Evolutionary conservation across 2,888 invertebrate genomes (phyloP).

Genomic region (Melikaiella ostensackeni): DNA sequence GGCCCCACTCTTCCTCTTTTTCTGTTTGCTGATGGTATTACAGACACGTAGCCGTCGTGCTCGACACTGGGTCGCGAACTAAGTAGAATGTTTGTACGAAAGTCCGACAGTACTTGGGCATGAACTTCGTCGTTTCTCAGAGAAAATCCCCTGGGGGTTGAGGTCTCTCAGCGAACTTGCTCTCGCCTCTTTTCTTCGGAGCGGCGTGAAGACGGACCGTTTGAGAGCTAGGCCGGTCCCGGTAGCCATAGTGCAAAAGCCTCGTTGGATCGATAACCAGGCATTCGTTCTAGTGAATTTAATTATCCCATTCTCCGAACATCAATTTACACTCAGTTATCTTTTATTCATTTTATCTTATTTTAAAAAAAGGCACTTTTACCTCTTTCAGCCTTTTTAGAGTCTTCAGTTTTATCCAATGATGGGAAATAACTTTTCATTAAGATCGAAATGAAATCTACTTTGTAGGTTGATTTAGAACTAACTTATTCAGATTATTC

Average conservation of each 20-base stretch:
- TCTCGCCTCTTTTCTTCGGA: neutral
- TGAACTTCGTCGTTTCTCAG: constrained; percentile 24
- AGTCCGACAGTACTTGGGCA: constrained; percentile 25
- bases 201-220: constrained; percentile 32
- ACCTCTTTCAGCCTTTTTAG: neutral
- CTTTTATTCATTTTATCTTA: constrained; percentile 27
- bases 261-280: constrained; percentile 35
- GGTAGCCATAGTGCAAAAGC: constrained; percentile 37
- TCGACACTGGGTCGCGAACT: constrained; percentile 32
- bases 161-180: constrained; percentile 21
- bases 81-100: constrained; percentile 35
- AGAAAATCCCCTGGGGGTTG: constrained; percentile 31
- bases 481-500: too few relatives aligned
- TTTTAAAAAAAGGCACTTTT: neutral
- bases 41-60: constrained; percentile 31
- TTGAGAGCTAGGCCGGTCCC: constrained; percentile 18
- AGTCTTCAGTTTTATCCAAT: neutral
- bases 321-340: constrained; percentile 37
- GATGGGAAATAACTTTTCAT: too few relatives aligned
- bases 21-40: constrained; percentile 24
- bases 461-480: too few relatives aligned
- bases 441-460: too few relatives aligned
- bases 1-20: neutral
- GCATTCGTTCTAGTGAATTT: constrained; percentile 34
- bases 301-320: constrained; percentile 30